Evolutionary conservation across 2,797 vertebrate species (phyloP).

Genomic region (Fistularia tabacaria): DNA sequence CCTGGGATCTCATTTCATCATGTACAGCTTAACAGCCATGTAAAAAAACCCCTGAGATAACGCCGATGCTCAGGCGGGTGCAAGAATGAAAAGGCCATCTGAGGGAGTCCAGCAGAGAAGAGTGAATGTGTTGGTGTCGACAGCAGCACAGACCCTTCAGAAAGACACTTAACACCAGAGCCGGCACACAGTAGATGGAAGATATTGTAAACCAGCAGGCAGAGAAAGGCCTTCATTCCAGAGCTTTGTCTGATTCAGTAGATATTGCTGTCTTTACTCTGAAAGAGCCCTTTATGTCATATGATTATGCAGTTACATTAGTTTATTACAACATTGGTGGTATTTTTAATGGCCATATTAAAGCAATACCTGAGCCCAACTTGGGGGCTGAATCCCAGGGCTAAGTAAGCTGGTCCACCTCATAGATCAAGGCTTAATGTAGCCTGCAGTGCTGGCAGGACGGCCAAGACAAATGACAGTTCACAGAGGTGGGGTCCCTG

Average conservation of each 20-base stretch:
- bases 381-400: constrained; percentile 23
- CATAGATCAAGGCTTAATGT: constrained; percentile 69
- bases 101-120: constrained; percentile 55
- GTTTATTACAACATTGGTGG: too few species aligned
- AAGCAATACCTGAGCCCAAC: constrained; percentile 2
- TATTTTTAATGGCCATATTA: background rate
- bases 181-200: constrained; percentile 36
- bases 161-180: constrained; percentile 42
- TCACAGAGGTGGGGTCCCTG: constrained; percentile 62
- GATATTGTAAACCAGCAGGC: constrained; percentile 46
- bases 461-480: constrained; percentile 71
- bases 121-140: constrained; percentile 61
- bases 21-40: constrained; percentile 37
- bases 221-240: constrained; percentile 47
- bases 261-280: constrained; percentile 1
- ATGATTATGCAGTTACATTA: too few species aligned
- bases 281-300: too few species aligned
- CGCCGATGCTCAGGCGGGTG: constrained; percentile 5
- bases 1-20: constrained; percentile 28
- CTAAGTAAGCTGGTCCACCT: constrained; percentile 31
- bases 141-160: constrained; percentile 43
- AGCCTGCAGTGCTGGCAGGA: constrained; percentile 43
- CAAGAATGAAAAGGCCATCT: constrained; percentile 43
- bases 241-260: constrained; percentile 37
- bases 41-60: constrained; percentile 37